Evolutionary conservation across 2,888 invertebrate genomes (phyloP).

Genomic region (Coecobrya sp.): DNA sequence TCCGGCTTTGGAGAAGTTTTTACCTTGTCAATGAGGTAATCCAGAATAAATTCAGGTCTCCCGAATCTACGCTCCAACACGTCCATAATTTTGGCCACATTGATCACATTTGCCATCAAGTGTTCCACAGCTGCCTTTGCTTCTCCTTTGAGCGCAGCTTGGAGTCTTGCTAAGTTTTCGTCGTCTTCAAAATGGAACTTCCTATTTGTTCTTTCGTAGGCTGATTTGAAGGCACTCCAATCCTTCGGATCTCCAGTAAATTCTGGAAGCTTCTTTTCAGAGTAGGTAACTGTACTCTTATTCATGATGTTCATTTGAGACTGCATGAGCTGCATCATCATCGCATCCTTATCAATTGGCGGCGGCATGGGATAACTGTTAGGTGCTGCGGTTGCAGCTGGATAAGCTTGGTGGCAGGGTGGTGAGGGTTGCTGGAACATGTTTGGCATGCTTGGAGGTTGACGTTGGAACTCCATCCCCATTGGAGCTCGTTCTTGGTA

Average conservation of each 20-base stretch:
- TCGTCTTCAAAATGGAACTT: neutral
- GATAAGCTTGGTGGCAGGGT: too few relatives aligned
- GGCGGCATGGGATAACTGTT: too few relatives aligned
- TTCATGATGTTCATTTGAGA: too few relatives aligned
- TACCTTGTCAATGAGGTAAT: neutral
- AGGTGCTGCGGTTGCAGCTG: too few relatives aligned
- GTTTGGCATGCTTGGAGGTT: too few relatives aligned
- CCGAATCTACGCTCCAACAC: neutral
- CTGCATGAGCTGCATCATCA: too few relatives aligned
- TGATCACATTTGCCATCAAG: neutral
- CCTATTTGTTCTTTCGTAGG: neutral
- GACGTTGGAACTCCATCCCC: too few relatives aligned
- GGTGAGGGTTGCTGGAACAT: too few relatives aligned
- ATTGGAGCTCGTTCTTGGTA: too few relatives aligned
- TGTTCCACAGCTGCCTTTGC: neutral
- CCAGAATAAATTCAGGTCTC: slow-evolving; percentile 20
- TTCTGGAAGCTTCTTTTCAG: neutral
- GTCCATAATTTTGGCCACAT: neutral
- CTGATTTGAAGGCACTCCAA: neutral
- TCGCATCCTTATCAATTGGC: too few relatives aligned
- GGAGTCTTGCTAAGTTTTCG: neutral
- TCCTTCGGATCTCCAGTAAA: slow-evolving; percentile 47
- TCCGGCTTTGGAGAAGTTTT: neutral
- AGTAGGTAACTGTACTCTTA: too few relatives aligned
- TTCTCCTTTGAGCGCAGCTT: neutral